phyloP scores from a whole-genome alignment of 2,797 vertebrate species.

The Enteromius unitaeniatus region DNA sequence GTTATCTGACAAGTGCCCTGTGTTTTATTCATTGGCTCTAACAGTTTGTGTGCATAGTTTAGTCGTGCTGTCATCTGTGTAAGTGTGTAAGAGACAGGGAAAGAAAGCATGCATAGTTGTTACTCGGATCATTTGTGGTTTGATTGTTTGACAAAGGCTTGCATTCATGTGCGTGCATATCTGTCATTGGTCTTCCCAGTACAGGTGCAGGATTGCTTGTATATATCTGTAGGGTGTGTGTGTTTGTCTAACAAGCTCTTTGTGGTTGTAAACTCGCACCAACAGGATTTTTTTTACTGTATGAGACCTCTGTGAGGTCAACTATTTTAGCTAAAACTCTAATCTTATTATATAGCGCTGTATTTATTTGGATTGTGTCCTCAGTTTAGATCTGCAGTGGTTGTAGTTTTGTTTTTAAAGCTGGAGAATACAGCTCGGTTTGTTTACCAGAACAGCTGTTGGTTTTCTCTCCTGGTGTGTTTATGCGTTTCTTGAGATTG shows the following conservation, averaged over 20 bases:
- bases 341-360: not conserved
- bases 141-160: not conserved
- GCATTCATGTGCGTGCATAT: not conserved
- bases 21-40: conserved; percentile 6
- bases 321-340: conserved; percentile 9
- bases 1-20: conserved; percentile 7
- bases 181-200: not conserved
- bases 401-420: not conserved
- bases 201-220: conserved; percentile 8
- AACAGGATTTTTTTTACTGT: conserved; percentile 6
- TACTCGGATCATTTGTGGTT: not conserved
- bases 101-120: not conserved
- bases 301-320: not conserved
- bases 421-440: conserved; percentile 1
- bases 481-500: conserved; percentile 34
- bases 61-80: not conserved
- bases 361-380: not conserved
- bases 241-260: not conserved
- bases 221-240: not conserved
- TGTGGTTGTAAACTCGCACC: not conserved
- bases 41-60: conserved; percentile 4
- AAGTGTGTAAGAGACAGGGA: not conserved
- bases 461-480: conserved; percentile 30
- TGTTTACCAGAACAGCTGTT: conserved; percentile 7
- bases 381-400: not conserved